Conservation (phyloP, 2,888 invertebrate species). For the Trilocha varians region DNA sequence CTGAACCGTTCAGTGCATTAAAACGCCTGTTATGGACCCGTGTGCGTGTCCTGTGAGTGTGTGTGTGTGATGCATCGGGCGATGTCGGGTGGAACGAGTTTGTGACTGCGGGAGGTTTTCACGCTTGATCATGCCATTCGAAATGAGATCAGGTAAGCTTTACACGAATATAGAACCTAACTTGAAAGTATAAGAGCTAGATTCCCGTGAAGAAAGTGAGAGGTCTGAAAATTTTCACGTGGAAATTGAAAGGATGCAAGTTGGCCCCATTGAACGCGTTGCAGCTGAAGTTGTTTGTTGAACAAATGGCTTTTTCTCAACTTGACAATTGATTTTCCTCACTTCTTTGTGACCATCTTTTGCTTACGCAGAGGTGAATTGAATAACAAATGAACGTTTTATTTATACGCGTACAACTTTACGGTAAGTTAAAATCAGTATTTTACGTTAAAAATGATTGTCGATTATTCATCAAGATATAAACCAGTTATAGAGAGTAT, state of each 20-base stretch:
- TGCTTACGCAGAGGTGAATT: no score
- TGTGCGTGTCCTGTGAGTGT: slow-evolving; percentile 24
- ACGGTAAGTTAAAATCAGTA: no score
- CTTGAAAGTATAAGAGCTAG: slow-evolving; percentile 12
- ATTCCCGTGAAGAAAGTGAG: slow-evolving; percentile 9
- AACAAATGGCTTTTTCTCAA: background rate
- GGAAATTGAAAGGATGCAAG: slow-evolving; percentile 8
- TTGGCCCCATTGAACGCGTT: background rate
- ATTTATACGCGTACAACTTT: no score
- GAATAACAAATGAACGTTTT: no score
- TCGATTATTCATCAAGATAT: no score
- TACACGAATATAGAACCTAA: slow-evolving; percentile 25
- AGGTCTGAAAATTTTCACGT: background rate
- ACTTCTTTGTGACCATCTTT: no score
- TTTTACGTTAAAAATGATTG: no score
- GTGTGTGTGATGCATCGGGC: slow-evolving; percentile 48
- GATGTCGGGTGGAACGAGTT: slow-evolving; percentile 46
- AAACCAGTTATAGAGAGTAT: no score
- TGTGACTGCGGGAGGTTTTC: slow-evolving; percentile 55
- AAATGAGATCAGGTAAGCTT: slow-evolving; percentile 64
- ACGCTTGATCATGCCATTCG: slow-evolving; percentile 66
- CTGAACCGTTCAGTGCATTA: slow-evolving; percentile 36
- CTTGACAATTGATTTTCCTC: no score
- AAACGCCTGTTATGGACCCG: slow-evolving; percentile 20
- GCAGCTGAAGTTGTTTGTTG: background rate